Evolutionary conservation across 2,113 vertebrate genomes (phyloP).

Genomic region (Parotia lawesii): DNA sequence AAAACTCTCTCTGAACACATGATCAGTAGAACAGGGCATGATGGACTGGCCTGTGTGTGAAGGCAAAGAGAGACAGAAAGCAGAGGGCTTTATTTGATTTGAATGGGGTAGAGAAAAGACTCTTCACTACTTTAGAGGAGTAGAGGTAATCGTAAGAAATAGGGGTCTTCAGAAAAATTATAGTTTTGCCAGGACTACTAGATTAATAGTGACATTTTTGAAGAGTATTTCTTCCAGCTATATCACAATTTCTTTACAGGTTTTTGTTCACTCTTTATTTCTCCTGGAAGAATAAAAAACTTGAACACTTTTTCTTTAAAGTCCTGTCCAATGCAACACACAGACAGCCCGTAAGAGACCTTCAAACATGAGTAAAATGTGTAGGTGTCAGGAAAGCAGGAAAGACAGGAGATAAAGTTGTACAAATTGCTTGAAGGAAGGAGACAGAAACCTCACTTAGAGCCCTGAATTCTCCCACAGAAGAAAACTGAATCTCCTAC

Average conservation of each 20-base stretch:
- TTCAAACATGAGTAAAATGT: not conserved
- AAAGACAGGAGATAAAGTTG: not conserved
- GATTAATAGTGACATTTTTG: not conserved
- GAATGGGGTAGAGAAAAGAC: not conserved
- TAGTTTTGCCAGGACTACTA: not conserved
- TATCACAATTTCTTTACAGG: not conserved
- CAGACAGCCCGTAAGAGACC: not conserved
- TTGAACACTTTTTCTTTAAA: not conserved
- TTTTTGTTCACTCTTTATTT: not conserved
- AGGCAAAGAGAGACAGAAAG: not conserved
- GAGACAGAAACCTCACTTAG: not conserved
- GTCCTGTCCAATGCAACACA: not conserved
- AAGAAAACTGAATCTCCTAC: not conserved
- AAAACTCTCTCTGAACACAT: not conserved
- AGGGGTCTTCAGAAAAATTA: not conserved
- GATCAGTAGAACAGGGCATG: not conserved
- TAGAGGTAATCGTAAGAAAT: not conserved
- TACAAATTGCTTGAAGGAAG: not conserved
- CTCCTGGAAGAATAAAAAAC: not conserved
- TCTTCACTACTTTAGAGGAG: not conserved
- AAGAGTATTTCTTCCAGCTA: not conserved
- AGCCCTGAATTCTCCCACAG: not conserved
- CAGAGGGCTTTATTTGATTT: not conserved
- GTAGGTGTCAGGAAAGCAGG: not conserved
- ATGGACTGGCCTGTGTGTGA: not conserved